Evolutionary conservation across 2,113 vertebrate genomes (phyloP).

Genomic region (Mesitornis unicolor): DNA sequence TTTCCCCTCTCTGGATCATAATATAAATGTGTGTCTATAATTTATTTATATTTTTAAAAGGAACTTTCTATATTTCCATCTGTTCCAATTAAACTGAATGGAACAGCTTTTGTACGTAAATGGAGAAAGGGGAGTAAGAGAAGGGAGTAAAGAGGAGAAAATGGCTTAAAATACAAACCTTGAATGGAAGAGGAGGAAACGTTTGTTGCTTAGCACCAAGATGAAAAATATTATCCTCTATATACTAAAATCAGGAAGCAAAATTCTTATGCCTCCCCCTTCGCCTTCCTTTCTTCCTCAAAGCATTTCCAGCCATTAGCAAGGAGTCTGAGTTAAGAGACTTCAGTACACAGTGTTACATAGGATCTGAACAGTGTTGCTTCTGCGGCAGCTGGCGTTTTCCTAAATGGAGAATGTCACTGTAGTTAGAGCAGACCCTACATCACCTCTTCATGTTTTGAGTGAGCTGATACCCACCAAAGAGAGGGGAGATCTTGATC

Average conservation of each 20-base stretch:
- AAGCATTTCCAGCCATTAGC: background rate
- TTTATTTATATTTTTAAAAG: slow-evolving; percentile 74
- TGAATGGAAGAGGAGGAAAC: slow-evolving; percentile 2
- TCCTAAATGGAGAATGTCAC: background rate
- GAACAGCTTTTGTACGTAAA: slow-evolving; percentile 57
- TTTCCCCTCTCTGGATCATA: background rate
- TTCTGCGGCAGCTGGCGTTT: background rate
- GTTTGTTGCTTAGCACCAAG: slow-evolving; percentile 44
- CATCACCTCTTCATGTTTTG: background rate
- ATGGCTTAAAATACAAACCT: slow-evolving; percentile 26
- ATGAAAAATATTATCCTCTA: background rate
- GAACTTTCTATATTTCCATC: slow-evolving; percentile 72
- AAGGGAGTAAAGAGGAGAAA: background rate
- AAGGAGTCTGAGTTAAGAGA: background rate
- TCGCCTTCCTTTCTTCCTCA: background rate
- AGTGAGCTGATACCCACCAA: background rate
- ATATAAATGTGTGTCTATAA: slow-evolving; percentile 46
- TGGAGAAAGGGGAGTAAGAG: background rate
- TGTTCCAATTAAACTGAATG: slow-evolving; percentile 75
- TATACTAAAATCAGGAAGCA: background rate
- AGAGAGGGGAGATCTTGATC: background rate
- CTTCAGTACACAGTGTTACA: background rate
- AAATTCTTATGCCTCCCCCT: background rate
- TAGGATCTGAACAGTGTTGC: background rate
- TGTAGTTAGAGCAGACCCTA: background rate